Evolutionary conservation across 2,113 vertebrate genomes (phyloP).

Genomic region (Cottus gobio): DNA sequence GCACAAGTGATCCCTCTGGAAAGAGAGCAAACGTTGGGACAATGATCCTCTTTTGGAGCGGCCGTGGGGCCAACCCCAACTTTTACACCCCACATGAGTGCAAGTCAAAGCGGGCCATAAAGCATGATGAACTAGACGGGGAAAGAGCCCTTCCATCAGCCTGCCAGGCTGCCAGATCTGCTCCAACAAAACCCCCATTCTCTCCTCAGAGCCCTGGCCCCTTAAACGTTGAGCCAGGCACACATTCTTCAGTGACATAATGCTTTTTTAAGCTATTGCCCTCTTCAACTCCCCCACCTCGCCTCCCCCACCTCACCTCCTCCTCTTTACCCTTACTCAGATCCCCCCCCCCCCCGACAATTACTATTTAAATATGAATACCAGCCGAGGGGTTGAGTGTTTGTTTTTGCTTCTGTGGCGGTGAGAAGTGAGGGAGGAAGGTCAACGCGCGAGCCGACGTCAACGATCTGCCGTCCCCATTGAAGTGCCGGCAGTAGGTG

Average conservation of each 20-base stretch:
- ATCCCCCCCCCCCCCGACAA: conserved; percentile 50
- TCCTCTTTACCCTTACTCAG: conserved; percentile 36
- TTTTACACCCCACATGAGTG: conserved; percentile 72
- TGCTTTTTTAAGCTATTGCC: conserved; percentile 80
- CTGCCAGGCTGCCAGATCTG: conserved; percentile 65
- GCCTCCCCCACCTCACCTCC: conserved; percentile 12
- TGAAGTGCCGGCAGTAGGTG: conserved; percentile 63
- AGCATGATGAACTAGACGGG: conserved; percentile 62
- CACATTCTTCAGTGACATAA: conserved; percentile 80
- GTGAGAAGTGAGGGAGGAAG: conserved; percentile 50
- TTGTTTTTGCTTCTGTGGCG: conserved; percentile 67
- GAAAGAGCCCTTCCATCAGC: conserved; percentile 65
- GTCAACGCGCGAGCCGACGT: conserved; percentile 46
- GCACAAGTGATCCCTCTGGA: conserved; percentile 66
- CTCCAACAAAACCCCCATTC: conserved; percentile 81
- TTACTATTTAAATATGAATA: conserved; percentile 78
- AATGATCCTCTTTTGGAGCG: conserved; percentile 71
- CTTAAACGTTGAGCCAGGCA: conserved; percentile 64
- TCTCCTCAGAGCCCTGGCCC: conserved; percentile 66
- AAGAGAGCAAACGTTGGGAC: conserved; percentile 78
- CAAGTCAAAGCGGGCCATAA: conserved; percentile 77
- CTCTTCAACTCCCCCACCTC: conserved; percentile 51
- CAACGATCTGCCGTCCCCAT: conserved; percentile 38
- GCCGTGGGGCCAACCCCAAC: conserved; percentile 53
- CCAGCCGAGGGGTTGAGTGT: conserved; percentile 64